Evolutionary conservation across 2,888 invertebrate species (phyloP), one percentile per base, ranked within the genome.

Genomic region (Linyphia triangularis): DNA sequence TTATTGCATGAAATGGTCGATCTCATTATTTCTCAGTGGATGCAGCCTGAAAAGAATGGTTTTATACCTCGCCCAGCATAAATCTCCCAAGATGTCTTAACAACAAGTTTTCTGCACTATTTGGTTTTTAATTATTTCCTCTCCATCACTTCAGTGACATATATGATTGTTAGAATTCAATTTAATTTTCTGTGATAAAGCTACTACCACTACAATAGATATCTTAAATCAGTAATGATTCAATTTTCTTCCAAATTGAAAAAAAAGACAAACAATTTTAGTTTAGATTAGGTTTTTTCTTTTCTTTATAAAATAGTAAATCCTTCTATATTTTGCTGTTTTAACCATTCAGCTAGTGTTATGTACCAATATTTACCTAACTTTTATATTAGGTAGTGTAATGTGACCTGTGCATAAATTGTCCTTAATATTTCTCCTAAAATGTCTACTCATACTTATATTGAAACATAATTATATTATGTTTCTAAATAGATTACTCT

Each of bases 1-100:
- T 95, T 95, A 85, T 93, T 97, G 9, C 93, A 95, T 22, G 95
- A 95, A 91, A 96, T 98, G 95, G 96, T 98, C 0, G 93, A 94
- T 37, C 95, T 95, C 37, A 95, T 98, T 90, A 95, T 97, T 1
- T 94, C 95, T 22, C 96, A 98, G 91, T 95, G 97, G 91, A 94
- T 97, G 77, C 95, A 97, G 92, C 98, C 98, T 0, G 93, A 94
- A 90, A 88, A 83, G 73, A 90, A 90, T 88, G 67, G 59, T 10
- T 75, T 89, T 26, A 30, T 77, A 26, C 28, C 75, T n/a, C 65
- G 89, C 3, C 79, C 79, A 26, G n/a, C 4, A 26, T 78, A 65
- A 78, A 19, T 51, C n/a, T n/a, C n/a, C 7, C 24, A 51, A 16
- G 13, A 6, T 70, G 26, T 43, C 7, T 61, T 40, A 7, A 43